Evolutionary conservation across 2,113 vertebrate species (phyloP).

Genomic region (Casuarius casuarius): DNA sequence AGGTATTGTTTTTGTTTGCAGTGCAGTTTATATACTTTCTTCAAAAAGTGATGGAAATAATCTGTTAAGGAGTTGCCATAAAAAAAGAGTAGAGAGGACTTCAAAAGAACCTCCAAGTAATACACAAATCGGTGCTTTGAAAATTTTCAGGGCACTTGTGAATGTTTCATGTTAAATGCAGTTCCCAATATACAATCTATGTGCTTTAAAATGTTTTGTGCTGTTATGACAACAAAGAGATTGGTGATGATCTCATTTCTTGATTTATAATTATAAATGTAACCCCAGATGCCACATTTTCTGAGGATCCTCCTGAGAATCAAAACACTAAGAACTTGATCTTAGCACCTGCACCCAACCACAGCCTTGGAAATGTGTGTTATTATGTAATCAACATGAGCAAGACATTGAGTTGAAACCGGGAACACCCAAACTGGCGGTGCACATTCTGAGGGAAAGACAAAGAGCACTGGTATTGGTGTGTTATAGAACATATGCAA

Average conservation of each 20-base stretch:
- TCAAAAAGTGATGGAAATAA: not conserved
- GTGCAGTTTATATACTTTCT: not conserved
- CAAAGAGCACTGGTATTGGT: not conserved
- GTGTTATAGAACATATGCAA: not conserved
- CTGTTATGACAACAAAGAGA: conserved; percentile 4
- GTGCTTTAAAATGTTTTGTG: conserved; percentile 11
- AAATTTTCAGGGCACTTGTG: not conserved
- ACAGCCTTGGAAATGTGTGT: conserved; percentile 45
- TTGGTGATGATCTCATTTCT: conserved; percentile 2
- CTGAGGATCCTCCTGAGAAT: conserved; percentile 37
- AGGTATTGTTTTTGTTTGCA: not conserved
- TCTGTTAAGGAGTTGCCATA: not conserved
- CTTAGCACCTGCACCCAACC: conserved; percentile 55
- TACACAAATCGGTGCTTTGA: not conserved
- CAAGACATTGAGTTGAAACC: conserved; percentile 24
- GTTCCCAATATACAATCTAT: not conserved
- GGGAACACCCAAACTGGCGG: conserved; percentile 62
- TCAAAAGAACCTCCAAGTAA: not conserved
- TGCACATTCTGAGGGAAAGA: not conserved
- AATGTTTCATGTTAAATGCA: not conserved
- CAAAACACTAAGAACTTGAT: conserved; percentile 3
- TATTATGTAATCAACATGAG: conserved; percentile 62
- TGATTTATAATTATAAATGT: conserved; percentile 32
- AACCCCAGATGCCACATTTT: conserved; percentile 38
- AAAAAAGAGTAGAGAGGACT: not conserved